Evolutionary conservation across 2,888 invertebrate species (phyloP).

Genomic region (Cremastobaeus sp.): DNA sequence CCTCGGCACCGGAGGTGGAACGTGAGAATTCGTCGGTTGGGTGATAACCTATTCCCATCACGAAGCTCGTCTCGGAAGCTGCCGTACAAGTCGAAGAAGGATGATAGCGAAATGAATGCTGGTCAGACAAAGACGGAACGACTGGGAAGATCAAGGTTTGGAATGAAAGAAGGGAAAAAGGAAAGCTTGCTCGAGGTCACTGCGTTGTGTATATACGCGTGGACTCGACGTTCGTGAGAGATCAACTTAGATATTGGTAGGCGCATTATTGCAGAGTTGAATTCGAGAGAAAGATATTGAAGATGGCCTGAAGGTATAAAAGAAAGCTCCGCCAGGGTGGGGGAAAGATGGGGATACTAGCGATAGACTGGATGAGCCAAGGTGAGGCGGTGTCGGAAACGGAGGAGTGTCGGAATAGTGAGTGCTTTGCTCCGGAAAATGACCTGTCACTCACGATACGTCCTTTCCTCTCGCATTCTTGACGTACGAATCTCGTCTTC

Average conservation of each 20-base stretch:
- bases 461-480: slow-evolving; percentile 65
- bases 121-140: slow-evolving; percentile 50
- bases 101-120: slow-evolving; percentile 61
- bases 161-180: slow-evolving; percentile 37
- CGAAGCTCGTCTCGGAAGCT: slow-evolving; percentile 65
- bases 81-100: slow-evolving; percentile 67
- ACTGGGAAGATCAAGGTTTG: slow-evolving; percentile 57
- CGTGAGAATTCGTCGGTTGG: slow-evolving; percentile 64
- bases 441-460: slow-evolving; percentile 77
- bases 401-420: slow-evolving; percentile 62
- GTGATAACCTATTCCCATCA: slow-evolving; percentile 68
- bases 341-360: slow-evolving; percentile 57
- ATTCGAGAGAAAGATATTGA: slow-evolving; percentile 69
- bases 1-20: slow-evolving; percentile 63
- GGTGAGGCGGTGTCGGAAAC: slow-evolving; percentile 45
- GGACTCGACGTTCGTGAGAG: slow-evolving; percentile 54
- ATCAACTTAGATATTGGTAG: slow-evolving; percentile 72
- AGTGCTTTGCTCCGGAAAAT: slow-evolving; percentile 76
- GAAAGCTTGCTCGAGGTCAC: slow-evolving; percentile 9
- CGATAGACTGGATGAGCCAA: slow-evolving; percentile 50
- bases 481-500: slow-evolving; percentile 57
- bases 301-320: slow-evolving; percentile 64
- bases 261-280: slow-evolving; percentile 68
- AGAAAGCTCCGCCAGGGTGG: slow-evolving; percentile 21
- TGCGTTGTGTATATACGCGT: slow-evolving; percentile 37